A percentile compares a stretch with the other conserved stretches of the same genome.
Evolutionary conservation across 2,113 vertebrate species (phyloP).

Genomic region (Stictonetta naevosa): DNA sequence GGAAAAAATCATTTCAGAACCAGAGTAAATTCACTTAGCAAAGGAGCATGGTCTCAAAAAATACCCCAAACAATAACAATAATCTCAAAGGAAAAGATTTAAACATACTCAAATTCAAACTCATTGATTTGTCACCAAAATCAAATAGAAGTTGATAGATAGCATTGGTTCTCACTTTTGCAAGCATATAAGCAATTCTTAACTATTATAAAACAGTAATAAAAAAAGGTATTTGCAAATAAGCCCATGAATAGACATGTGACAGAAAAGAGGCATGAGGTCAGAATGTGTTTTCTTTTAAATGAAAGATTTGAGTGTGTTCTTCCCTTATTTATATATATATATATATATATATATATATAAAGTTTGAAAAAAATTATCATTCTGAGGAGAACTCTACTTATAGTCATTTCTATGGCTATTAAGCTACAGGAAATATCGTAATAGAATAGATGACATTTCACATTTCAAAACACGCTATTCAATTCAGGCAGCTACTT

Average conservation of each 20-base stretch:
- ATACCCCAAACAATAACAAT: not conserved
- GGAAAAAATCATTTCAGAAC: slow-evolving; percentile 12
- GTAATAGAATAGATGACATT: not conserved
- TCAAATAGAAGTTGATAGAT: not conserved
- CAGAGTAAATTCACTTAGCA: slow-evolving; percentile 12
- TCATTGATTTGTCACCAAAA: not conserved
- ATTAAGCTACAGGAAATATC: not conserved
- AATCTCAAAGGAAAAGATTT: not conserved
- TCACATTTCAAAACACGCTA: not conserved
- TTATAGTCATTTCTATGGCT: not conserved
- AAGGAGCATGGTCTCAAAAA: not conserved
- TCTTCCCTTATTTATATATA: not conserved
- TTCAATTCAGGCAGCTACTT: not conserved
- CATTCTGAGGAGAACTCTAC: not conserved
- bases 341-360: not conserved
- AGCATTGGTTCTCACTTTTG: not conserved
- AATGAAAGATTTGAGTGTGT: not conserved
- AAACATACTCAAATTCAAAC: not conserved
- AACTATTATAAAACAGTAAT: not conserved
- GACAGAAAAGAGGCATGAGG: not conserved
- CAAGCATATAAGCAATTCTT: not conserved
- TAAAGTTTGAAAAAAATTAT: not conserved
- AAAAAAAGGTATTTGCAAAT: not conserved
- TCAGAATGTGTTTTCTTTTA: not conserved
- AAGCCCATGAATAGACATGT: not conserved